Evolutionary conservation across 92 coral and sea anemone species (phyloP).

Genomic region (Epizoanthus rinbou): DNA sequence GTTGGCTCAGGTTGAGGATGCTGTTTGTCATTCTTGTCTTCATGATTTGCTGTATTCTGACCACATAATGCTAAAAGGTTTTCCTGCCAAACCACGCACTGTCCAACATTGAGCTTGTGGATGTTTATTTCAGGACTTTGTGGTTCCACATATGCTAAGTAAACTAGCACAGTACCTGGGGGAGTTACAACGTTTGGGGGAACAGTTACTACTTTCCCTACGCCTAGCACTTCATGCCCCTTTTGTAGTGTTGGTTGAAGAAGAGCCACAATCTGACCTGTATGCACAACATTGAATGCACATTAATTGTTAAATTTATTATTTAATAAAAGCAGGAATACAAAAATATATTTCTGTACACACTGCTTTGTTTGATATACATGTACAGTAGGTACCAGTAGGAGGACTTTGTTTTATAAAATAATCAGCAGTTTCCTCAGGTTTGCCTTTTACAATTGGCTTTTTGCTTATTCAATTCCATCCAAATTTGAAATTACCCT

Average conservation of each 20-base stretch:
- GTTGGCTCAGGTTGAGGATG: conserved; percentile 38
- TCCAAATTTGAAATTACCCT: no score
- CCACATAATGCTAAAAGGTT: conserved; percentile 37
- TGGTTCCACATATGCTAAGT: conserved; percentile 45
- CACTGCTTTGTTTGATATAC: no score
- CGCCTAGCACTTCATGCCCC: conserved; percentile 37
- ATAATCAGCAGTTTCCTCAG: no score
- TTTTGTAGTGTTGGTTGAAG: conserved; percentile 23
- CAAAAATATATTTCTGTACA: no score
- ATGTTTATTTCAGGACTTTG: conserved; percentile 15
- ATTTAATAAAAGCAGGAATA: no score
- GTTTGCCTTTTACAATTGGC: no score
- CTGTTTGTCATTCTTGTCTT: conserved; percentile 8
- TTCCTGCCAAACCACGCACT: conserved; percentile 38
- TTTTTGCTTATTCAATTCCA: no score
- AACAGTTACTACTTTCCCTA: conserved; percentile 35
- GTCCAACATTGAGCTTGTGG: conserved; percentile 36
- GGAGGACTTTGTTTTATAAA: no score
- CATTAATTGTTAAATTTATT: no score
- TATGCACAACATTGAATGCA: no score
- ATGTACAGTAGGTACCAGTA: no score
- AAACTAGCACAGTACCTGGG: conserved; percentile 11
- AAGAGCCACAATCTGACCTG: conserved; percentile 23
- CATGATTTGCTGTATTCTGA: not conserved
- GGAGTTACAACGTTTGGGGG: conserved; percentile 13